phyloP scores from a whole-genome alignment of 2,888 invertebrate species.

The Danaus chrysippus region DNA sequence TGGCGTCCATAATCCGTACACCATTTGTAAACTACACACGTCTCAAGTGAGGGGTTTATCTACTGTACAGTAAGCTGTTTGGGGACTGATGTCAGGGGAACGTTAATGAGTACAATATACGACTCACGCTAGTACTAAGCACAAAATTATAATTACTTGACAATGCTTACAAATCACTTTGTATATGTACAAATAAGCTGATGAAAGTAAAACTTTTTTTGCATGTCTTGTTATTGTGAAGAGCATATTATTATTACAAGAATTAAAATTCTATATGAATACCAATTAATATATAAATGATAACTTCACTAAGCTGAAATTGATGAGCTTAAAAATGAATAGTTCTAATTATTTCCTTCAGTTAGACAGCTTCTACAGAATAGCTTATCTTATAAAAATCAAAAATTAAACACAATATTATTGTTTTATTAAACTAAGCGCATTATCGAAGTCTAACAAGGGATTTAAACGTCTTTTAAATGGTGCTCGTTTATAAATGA shows the following conservation, averaged over 20 bases:
- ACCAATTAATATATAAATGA: no score
- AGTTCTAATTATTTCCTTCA: background rate
- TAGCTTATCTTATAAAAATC: background rate
- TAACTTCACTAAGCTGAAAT: no score
- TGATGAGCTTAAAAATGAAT: no score
- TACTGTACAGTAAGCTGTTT: background rate
- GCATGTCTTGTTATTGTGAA: no score
- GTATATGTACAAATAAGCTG: background rate
- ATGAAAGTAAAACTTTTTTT: no score
- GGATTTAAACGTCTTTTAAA: background rate
- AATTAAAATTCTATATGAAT: no score
- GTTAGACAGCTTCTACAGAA: background rate
- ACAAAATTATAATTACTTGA: conserved; percentile 1
- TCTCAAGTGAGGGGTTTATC: background rate
- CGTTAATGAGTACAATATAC: background rate
- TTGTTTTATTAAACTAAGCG: background rate
- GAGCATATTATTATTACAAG: no score
- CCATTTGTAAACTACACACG: background rate
- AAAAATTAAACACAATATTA: background rate
- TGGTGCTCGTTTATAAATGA: background rate
- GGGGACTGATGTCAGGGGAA: background rate
- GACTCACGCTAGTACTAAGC: background rate
- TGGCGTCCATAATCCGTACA: no score
- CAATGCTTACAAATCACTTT: conserved; percentile 1
- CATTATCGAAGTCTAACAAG: background rate